Conservation (phyloP, 1,140 invertebrate genomes). For the Hylaeus anthracinus region DNA sequence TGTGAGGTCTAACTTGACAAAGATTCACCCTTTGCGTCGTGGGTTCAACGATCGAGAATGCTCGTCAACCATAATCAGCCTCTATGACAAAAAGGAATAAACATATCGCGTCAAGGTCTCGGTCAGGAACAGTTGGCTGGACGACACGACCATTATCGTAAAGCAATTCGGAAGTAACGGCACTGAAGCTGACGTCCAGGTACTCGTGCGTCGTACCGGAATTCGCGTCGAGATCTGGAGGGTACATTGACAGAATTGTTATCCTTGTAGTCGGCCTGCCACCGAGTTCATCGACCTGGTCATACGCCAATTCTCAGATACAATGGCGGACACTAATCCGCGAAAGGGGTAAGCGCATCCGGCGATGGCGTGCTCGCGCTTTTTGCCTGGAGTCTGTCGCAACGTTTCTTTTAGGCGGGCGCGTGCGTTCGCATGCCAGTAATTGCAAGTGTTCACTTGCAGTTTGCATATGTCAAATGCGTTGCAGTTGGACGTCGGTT, state of each 20-base stretch:
- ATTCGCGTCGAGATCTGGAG: slow-evolving; percentile 17
- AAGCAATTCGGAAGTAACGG: slow-evolving; percentile 8
- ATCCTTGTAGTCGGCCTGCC: slow-evolving; percentile 34
- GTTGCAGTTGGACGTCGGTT: slow-evolving; percentile 33
- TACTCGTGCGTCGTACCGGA: slow-evolving; percentile 24
- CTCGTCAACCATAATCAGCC: not conserved
- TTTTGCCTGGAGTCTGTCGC: slow-evolving; percentile 43
- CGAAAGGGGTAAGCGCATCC: slow-evolving; percentile 58
- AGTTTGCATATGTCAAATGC: slow-evolving; percentile 49
- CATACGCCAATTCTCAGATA: slow-evolving; percentile 45
- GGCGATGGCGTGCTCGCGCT: slow-evolving; percentile 60
- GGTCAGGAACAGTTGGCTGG: not conserved
- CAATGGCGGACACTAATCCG: slow-evolving; percentile 61
- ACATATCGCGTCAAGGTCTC: not conserved
- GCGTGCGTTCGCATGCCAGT: slow-evolving; percentile 38
- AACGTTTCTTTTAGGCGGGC: slow-evolving; percentile 15
- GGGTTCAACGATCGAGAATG: slow-evolving; percentile 1
- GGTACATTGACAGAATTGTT: slow-evolving; percentile 30
- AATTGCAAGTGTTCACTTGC: slow-evolving; percentile 47
- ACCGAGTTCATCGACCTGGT: slow-evolving; percentile 58
- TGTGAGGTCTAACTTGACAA: not conserved
- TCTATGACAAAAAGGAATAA: not conserved
- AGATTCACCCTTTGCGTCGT: not conserved
- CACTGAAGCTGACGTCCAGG: not conserved
- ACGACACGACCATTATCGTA: not conserved